A percentile compares a stretch with the other conserved stretches of the same genome.
phyloP scores from a whole-genome alignment of 2,113 vertebrate genomes.

The Buteo buteo region DNA sequence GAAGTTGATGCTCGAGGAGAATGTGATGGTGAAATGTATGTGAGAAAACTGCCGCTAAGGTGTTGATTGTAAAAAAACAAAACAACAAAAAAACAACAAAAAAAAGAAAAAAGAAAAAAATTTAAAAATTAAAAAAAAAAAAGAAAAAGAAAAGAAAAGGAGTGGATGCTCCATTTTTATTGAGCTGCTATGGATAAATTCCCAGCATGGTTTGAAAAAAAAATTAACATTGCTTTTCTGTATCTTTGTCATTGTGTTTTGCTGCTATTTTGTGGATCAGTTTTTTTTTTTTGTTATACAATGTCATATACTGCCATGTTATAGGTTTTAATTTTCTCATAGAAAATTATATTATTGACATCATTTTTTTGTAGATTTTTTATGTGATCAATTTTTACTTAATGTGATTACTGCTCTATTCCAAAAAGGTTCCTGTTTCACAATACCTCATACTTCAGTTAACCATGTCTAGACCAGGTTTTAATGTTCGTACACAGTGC shows the following conservation, averaged over 20 bases:
- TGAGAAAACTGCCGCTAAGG: conserved; percentile 79
- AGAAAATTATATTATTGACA: conserved; percentile 94
- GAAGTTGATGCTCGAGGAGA: conserved; percentile 74
- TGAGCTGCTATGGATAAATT: conserved; percentile 93
- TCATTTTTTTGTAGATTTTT: conserved; percentile 80
- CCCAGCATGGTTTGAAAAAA: conserved; percentile 82
- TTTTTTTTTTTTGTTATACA: conserved; percentile 77
- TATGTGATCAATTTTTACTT: conserved; percentile 88
- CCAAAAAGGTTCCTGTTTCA: conserved; percentile 90
- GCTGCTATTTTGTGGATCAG: conserved; percentile 93
- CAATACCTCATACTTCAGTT: conserved; percentile 96
- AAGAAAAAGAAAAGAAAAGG: conserved; percentile 66
- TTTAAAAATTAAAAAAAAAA: conserved; percentile 47
- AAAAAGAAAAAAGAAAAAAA: conserved; percentile 47
- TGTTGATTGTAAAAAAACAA: conserved; percentile 80
- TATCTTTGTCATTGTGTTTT: conserved; percentile 87
- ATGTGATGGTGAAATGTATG: conserved; percentile 73
- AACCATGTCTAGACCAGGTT: conserved; percentile 78
- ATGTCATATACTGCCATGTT: conserved; percentile 93
- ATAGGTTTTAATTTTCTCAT: conserved; percentile 93
- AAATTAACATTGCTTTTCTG: conserved; percentile 83
- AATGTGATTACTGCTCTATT: conserved; percentile 93
- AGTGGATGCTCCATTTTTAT: conserved; percentile 81
- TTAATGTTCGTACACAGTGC: conserved; percentile 74
- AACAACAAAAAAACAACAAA: conserved; percentile 30